Percentiles rank a stretch among this genome's conserved stretches.
phyloP scores from a whole-genome alignment of 2,888 invertebrate species.

The Leptopilina drosophilae region DNA sequence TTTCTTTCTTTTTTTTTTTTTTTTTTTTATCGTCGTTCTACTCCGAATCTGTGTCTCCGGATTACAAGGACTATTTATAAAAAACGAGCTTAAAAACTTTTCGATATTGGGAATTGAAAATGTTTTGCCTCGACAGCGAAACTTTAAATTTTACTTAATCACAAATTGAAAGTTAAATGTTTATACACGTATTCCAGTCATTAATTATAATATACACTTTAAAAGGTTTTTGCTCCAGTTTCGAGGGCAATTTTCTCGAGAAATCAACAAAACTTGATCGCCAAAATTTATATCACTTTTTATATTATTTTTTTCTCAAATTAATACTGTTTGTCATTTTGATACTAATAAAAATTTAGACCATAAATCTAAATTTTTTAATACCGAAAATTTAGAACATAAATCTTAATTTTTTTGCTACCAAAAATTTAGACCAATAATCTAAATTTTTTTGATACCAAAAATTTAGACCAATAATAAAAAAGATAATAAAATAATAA shows the following conservation, averaged over 20 bases:
- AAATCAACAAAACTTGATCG: neutral
- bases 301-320: too few species aligned
- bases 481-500: too few species aligned
- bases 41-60: conserved; percentile 16
- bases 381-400: too few species aligned
- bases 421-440: too few species aligned
- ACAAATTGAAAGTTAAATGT: neutral
- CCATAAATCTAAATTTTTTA: too few species aligned
- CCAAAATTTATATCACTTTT: too few species aligned
- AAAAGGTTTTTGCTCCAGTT: neutral
- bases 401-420: too few species aligned
- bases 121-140: conserved; percentile 42
- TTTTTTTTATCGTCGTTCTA: conserved; percentile 16
- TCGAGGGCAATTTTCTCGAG: neutral
- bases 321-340: too few species aligned
- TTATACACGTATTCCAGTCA: neutral
- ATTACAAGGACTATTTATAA: conserved; percentile 10
- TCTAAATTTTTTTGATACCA: too few species aligned
- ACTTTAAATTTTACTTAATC: conserved; percentile 7
- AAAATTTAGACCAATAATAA: too few species aligned
- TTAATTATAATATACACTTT: conserved; percentile 16
- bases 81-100: conserved; percentile 50
- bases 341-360: too few species aligned
- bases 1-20: conserved; percentile 30
- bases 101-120: conserved; percentile 59